These are phyloP conservation scores for Stratiomys singularior DNA, from an alignment of 2,888 invertebrate species.

Conservation along the genomic window DNA sequence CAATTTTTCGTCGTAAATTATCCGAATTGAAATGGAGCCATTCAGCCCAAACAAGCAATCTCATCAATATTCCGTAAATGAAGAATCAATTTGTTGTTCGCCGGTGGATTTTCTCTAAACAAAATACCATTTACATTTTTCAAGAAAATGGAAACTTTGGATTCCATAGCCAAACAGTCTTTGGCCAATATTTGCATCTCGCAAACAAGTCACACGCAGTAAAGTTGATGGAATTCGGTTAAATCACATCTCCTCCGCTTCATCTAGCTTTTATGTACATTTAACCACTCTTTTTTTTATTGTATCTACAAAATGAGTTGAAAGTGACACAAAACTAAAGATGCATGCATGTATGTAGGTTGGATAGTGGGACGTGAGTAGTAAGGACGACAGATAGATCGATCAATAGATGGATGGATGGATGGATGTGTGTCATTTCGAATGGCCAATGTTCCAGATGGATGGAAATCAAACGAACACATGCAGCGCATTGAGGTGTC, in stretches of 20 bases:
- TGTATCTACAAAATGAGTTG: not conserved
- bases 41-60: not conserved
- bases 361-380: not conserved
- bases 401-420: not conserved
- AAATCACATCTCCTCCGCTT: constrained; percentile 24
- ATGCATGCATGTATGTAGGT: constrained; percentile 14
- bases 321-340: constrained; percentile 2
- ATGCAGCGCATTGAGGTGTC: constrained; percentile 48
- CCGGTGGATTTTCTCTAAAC: constrained; percentile 28
- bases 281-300: constrained; percentile 10
- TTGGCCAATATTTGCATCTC: constrained; percentile 34
- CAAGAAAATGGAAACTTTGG: constrained; percentile 40
- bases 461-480: constrained; percentile 44
- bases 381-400: not conserved
- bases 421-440: not conserved
- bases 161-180: constrained; percentile 38
- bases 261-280: constrained; percentile 7
- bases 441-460: constrained; percentile 12
- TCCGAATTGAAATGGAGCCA: too few species aligned
- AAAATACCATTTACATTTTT: constrained; percentile 29
- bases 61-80: constrained; percentile 19
- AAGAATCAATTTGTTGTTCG: constrained; percentile 21
- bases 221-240: constrained; percentile 42
- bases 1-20: too few species aligned
- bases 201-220: constrained; percentile 43